Conservation (phyloP, 1,140 invertebrate species). For the Probaryconus sp. region DNA sequence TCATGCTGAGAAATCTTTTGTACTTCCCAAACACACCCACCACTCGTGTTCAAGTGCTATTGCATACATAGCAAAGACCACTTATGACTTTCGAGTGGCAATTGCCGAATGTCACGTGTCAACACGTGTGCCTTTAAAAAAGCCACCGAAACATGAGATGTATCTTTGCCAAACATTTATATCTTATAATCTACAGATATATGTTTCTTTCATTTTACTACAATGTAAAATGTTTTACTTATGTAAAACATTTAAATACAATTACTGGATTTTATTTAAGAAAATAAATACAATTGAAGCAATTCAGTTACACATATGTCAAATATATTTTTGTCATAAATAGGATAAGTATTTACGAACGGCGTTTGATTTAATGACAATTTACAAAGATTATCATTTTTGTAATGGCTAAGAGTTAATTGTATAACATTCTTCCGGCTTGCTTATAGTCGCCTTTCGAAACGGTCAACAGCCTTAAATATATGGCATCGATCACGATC, state of each 20-base stretch:
- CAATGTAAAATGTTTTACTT: too few relatives aligned
- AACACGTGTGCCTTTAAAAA: constrained; percentile 66
- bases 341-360: background rate
- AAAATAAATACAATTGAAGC: too few relatives aligned
- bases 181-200: too few relatives aligned
- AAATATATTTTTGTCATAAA: constrained; percentile 12
- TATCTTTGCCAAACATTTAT: constrained; percentile 19
- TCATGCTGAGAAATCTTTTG: constrained; percentile 61
- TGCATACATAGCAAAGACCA: constrained; percentile 43
- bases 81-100: constrained; percentile 68
- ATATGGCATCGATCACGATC: constrained; percentile 57
- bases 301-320: too few relatives aligned
- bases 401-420: constrained; percentile 49
- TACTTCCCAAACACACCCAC: constrained; percentile 38
- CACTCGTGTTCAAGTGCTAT: constrained; percentile 44
- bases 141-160: constrained; percentile 30
- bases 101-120: constrained; percentile 66
- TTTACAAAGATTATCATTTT: constrained; percentile 41
- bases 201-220: too few relatives aligned
- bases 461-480: constrained; percentile 51
- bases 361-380: constrained; percentile 24
- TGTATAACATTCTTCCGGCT: constrained; percentile 51
- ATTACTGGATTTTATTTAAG: too few relatives aligned
- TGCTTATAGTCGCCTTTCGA: constrained; percentile 29
- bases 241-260: too few relatives aligned